Base-by-base conservation (phyloP, 2,113 vertebrate genomes). In the Crotalus tigris region DNA sequence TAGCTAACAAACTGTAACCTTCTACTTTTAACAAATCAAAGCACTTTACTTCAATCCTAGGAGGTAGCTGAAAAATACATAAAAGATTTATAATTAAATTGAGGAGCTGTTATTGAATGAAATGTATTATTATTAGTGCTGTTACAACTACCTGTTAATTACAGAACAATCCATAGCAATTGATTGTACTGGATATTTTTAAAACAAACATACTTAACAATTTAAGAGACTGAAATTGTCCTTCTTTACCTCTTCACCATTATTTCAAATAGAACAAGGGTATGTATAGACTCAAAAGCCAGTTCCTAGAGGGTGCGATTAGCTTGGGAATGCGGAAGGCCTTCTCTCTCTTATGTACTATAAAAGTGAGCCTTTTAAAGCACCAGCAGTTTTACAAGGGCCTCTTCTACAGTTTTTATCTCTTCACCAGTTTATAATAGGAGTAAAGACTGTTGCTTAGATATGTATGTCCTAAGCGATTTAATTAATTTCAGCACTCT, bases 11-110 rank as follows among this genome's bases (percentile, higher is more conserved):
- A 90, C 94, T 97, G 85, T 93, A 96, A 54, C 93, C 95, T 96
- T 97, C 97, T 55, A 7, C 7, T 94, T 95, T 95, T 58, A 97
- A 91, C 95, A 97, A 33, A 95, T 97, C 97, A 59, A 98, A 97
- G 93, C 97, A 98, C 21, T 85, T 97, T 2, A 97, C 95, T 94
- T 95, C 95, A 46, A 3, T 39, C 89, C 64, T 51, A 26, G 81
- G 5, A 7, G 59, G 4, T 87, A 95, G 87, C 98, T 98, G 91
- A n/a, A 95, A 93, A 61, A 61, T 92, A 57, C 17, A 95, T 69
- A 7, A 95, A n/a, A 92, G 87, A 46, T 90, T 46, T 7, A 0
- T 69, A 8, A 94, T 24, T 91, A 85, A 24, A 13, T 13, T 15
- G 55, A 24, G 51, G 58, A 39, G 2, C 55, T 4, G 93, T n/a